Evolutionary conservation across 2,797 vertebrate species (phyloP).

Genomic region (Clarias pachynema): DNA sequence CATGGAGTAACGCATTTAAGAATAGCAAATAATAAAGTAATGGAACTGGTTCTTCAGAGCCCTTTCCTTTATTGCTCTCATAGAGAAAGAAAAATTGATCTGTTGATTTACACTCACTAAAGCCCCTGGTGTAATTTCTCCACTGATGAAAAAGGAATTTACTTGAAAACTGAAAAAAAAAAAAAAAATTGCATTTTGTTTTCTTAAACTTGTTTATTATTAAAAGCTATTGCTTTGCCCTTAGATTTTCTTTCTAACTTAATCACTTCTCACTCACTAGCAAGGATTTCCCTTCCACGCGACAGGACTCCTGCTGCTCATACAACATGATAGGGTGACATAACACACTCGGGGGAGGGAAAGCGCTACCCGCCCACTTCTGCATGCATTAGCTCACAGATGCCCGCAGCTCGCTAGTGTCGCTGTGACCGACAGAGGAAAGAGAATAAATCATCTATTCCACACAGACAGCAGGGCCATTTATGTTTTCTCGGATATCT

Average conservation of each 20-base stretch:
- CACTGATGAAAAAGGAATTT: not conserved
- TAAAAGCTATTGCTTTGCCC: not conserved
- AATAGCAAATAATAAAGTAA: not conserved
- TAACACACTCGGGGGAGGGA: not conserved
- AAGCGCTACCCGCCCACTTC: not conserved
- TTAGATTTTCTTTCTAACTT: not conserved
- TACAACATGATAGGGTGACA: not conserved
- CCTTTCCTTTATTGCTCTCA: not conserved
- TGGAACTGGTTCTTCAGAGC: not conserved
- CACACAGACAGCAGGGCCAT: not conserved
- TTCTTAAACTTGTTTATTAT: not conserved
- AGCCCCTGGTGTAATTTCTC: not conserved
- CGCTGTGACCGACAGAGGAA: not conserved
- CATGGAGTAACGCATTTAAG: slow-evolving; percentile 9
- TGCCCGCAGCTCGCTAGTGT: not conserved
- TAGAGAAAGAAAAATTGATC: slow-evolving; percentile 30
- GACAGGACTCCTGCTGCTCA: not conserved
- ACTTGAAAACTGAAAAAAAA: not conserved
- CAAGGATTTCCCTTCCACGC: too few relatives aligned
- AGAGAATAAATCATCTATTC: not conserved
- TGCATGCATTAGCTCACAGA: not conserved
- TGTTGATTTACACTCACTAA: slow-evolving; percentile 11
- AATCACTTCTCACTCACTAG: too few relatives aligned
- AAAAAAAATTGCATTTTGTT: not conserved
- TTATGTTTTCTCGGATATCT: not conserved